Evolutionary conservation across 2,888 invertebrate genomes (phyloP), one percentile per base, ranked within the genome.

Genomic region (Agrilus cyanescens): DNA sequence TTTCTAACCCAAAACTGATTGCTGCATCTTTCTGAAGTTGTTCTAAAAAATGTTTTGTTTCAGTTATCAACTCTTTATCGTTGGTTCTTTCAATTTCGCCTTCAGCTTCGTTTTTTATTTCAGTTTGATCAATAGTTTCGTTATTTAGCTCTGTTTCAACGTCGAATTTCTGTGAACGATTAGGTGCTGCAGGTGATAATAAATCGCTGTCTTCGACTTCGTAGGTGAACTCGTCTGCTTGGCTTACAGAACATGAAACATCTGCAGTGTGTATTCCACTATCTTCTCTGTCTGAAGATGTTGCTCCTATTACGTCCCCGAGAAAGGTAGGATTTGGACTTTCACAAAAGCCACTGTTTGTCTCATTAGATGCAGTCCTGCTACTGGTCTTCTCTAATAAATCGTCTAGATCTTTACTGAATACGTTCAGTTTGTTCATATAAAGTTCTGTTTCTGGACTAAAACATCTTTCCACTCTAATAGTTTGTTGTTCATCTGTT

Each of bases 211-310:
- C 63, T 57, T 82, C 82, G 40, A 76, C 76, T 25, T 25, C 25
- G 4, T 25, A 25, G 10, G 25, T 25, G 14, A 79, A 76, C 53
- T 84, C 83, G 60, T 84, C 84, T 37, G 82, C 80, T 55, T 84
- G 84, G 55, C 76, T 76, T 15, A 77, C 76, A 25, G 78, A 81
- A 54, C 82, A 82, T 14, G 83, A 84, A 42, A 82, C 85, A 59
- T 82, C 79, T 3, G 85, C 84, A 4, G 84, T 81, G 53, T 86
- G 85, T 48, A 84, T 82, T 3, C 83, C 84, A 48, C 82, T 82
- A 58, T 87, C 86, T 65, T 87, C 86, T 32, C 79, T 75, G 62
- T 81, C 83, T 8, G 69, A 69, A 35, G 65, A 63, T 40, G 62
- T 71, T 41, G 62, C 71, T 37, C 75, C 74, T 50, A 78, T 71